phyloP scores from a whole-genome alignment of 1,140 invertebrate species.

The Drosophila baimaii region DNA sequence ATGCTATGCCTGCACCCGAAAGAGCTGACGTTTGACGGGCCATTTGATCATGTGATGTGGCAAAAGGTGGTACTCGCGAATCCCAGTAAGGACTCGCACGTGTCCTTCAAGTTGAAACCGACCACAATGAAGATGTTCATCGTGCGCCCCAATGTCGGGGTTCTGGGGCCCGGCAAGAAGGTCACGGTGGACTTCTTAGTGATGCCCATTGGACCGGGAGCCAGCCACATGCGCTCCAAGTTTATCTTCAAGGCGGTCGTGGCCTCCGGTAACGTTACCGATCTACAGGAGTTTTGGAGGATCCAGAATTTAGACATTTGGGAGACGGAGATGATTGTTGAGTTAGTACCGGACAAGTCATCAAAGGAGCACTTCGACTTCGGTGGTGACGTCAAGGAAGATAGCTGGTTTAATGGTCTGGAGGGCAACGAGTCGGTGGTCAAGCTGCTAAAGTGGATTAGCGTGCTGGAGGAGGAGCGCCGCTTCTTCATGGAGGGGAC shows the following conservation, averaged over 20 bases:
- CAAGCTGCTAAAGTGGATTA: too few relatives aligned
- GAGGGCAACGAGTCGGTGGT: too few relatives aligned
- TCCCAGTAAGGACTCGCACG: conserved; percentile 16
- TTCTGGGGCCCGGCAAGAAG: conserved; percentile 29
- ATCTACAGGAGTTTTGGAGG: conserved; percentile 49
- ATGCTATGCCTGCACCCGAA: conserved; percentile 36
- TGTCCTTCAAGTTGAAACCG: conserved; percentile 63
- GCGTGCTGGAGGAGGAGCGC: conserved; percentile 14
- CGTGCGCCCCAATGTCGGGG: conserved; percentile 57
- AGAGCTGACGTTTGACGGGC: conserved; percentile 42
- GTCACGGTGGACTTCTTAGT: conserved; percentile 50
- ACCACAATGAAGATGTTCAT: conserved; percentile 55
- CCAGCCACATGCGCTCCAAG: conserved; percentile 35
- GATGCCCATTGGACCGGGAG: conserved; percentile 19
- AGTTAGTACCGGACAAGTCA: conserved; percentile 8
- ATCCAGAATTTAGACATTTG: conserved; percentile 8
- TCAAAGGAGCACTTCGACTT: neutral
- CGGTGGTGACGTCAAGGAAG: neutral
- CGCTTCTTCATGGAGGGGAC: neutral
- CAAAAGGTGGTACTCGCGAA: conserved; percentile 46
- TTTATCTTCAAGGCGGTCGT: conserved; percentile 46
- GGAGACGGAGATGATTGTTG: conserved; percentile 49
- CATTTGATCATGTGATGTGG: conserved; percentile 34
- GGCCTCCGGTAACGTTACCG: neutral
- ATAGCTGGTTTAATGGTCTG: too few relatives aligned